These are phyloP conservation scores for Numenius phaeopus DNA, from an alignment of 2,797 vertebrate species.

Conservation along the genomic window DNA sequence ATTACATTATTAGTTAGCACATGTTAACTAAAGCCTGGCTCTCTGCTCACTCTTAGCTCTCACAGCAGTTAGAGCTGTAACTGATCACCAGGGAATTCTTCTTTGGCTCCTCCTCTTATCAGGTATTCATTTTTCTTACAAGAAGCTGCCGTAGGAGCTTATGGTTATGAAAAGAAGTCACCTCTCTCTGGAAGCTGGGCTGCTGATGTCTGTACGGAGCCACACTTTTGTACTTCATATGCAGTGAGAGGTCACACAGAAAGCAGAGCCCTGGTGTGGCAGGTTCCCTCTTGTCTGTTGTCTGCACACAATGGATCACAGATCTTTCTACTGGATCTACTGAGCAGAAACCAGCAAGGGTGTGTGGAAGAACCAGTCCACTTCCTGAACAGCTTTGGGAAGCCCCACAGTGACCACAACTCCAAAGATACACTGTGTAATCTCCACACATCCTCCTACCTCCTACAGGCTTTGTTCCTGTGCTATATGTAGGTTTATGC, in stretches of 20 bases:
- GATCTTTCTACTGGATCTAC: not conserved
- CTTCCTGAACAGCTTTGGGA: not conserved
- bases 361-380: not conserved
- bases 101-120: not conserved
- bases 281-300: not conserved
- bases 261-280: not conserved
- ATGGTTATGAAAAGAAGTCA: not conserved
- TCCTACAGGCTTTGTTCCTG: not conserved
- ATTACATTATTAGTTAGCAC: not conserved
- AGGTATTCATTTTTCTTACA: not conserved
- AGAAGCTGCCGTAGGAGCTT: not conserved
- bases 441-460: not conserved
- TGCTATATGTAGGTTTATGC: not conserved
- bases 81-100: not conserved
- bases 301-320: not conserved
- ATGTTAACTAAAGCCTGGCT: not conserved
- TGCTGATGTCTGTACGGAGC: not conserved
- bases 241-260: not conserved
- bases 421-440: not conserved
- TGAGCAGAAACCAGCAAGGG: not conserved
- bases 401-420: not conserved
- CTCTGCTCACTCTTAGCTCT: not conserved
- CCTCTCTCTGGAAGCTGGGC: not conserved
- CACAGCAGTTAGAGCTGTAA: not conserved
- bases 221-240: fast-evolving